Base-by-base conservation (phyloP, 2,888 invertebrate species). In the Pilophorus perplexus region DNA sequence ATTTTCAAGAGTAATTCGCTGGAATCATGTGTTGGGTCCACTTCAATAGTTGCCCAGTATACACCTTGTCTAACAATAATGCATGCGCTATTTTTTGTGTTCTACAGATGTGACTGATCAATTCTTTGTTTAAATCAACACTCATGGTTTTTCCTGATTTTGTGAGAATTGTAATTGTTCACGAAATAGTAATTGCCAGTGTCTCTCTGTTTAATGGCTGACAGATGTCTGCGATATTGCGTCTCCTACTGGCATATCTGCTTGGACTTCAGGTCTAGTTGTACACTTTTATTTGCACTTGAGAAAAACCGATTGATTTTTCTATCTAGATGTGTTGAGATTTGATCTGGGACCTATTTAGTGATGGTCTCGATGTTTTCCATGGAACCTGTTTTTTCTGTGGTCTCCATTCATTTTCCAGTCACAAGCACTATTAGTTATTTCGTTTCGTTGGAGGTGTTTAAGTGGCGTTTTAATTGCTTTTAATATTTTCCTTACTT, bases 181-280 rank as follows among this genome's bases (percentile, higher is more conserved):
- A n/a, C n/a, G n/a, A n/a, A 42, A 33, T 66, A 27, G 66, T 66
- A 66, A 59, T 48, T 66, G 66, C 54, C 66, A 66, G 66, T 68
- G 62, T 68, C 59, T 69, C 67, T 69, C 57, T 68, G 64, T 70
- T 68, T 66, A 46, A 54, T 67, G 67, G 67, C 70, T 67, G 68
- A 68, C 70, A 70, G 70, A 70, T 70, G 60, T 68, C 64, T 67
- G 70, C 67, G 70, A 70, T 62, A 70, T 70, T 40, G 66, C 70
- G 52, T 70, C 70, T 64, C 70, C 70, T 46, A 68, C 68, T 54
- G 70, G 71, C 68, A 67, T 72, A 66, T 70, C 72, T 57, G 72
- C 72, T 69, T 72, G 72, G 72, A 72, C 71, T 50, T 69, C 72
- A 72, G 72, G 72, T 69, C 64, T 68, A 64, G 50, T 50, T 57